Conservation (phyloP, 2,888 invertebrate genomes). For the Callinectes sapidus region DNA sequence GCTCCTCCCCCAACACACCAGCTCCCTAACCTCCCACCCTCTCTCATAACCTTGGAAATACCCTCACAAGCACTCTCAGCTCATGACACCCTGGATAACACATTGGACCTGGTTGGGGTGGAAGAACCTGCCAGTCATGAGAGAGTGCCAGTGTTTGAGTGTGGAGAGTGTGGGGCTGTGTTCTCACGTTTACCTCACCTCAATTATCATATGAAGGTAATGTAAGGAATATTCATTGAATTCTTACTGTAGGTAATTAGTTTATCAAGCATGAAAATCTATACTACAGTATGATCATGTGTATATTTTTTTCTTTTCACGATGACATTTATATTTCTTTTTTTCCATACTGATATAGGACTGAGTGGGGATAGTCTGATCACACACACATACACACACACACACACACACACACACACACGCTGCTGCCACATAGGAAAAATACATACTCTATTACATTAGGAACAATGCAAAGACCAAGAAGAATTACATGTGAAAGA, state of each 20-base stretch:
- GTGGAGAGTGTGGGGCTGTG: slow-evolving; percentile 38
- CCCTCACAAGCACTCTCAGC: slow-evolving; percentile 46
- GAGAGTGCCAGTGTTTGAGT: slow-evolving; percentile 29
- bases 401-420: too few species aligned
- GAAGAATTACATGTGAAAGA: background rate
- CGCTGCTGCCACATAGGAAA: too few species aligned
- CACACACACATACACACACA: too few species aligned
- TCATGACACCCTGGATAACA: slow-evolving; percentile 51
- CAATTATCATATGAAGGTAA: slow-evolving; percentile 46
- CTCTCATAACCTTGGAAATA: slow-evolving; percentile 45
- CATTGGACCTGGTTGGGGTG: slow-evolving; percentile 35
- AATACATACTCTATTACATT: too few species aligned
- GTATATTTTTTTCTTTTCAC: too few species aligned
- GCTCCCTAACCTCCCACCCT: slow-evolving; percentile 31
- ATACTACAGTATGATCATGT: too few species aligned
- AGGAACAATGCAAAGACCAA: too few species aligned
- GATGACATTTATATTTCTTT: too few species aligned
- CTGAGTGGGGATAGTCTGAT: too few species aligned
- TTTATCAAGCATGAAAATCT: background rate
- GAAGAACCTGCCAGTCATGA: slow-evolving; percentile 35
- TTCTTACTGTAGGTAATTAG: background rate
- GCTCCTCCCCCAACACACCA: slow-evolving; percentile 53
- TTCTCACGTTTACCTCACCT: slow-evolving; percentile 39
- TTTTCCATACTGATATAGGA: too few species aligned
- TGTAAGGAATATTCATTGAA: background rate